Percentiles rank a stretch among this genome's conserved stretches.
Evolutionary conservation across 2,797 vertebrate species (phyloP).

Genomic region (Anas georgica): DNA sequence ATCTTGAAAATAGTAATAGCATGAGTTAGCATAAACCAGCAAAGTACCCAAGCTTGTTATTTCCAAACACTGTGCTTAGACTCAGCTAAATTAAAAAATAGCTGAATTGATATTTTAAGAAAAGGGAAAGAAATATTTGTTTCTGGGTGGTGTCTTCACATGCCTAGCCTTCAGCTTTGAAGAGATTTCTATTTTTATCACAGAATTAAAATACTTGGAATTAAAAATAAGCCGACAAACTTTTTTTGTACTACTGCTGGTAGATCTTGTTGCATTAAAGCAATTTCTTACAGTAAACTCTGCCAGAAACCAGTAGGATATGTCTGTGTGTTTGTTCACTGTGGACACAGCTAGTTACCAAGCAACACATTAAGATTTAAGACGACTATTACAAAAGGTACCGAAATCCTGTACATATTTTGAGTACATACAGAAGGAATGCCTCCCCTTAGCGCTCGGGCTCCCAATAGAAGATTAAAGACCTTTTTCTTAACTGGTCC

Average conservation of each 20-base stretch:
- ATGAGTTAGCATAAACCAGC: not conserved
- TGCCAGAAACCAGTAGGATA: slow-evolving; percentile 42
- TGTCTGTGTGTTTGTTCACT: not conserved
- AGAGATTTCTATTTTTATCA: slow-evolving; percentile 22
- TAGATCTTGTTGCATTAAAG: slow-evolving; percentile 18
- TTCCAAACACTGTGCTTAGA: slow-evolving; percentile 14
- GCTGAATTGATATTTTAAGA: not conserved
- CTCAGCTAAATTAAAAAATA: slow-evolving; percentile 46
- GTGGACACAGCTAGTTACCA: not conserved
- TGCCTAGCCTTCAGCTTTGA: not conserved
- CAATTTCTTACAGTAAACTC: not conserved
- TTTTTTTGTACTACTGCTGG: not conserved
- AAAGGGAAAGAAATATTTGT: not conserved
- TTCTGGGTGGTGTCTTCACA: not conserved
- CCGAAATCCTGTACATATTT: slow-evolving; percentile 2
- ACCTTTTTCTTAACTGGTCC: not conserved
- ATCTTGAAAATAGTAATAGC: slow-evolving; percentile 9
- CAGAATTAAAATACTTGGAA: slow-evolving; percentile 36
- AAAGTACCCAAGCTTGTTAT: slow-evolving; percentile 9
- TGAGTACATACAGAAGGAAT: not conserved
- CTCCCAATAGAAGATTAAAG: not conserved
- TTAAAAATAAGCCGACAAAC: not conserved
- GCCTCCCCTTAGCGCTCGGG: not conserved
- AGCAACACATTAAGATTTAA: slow-evolving; percentile 38
- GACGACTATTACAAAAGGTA: slow-evolving; percentile 15